A percentile compares a stretch with the other conserved stretches of the same genome.
Conservation (phyloP, 2,797 vertebrate genomes). For the Rhinogobio ventralis region DNA sequence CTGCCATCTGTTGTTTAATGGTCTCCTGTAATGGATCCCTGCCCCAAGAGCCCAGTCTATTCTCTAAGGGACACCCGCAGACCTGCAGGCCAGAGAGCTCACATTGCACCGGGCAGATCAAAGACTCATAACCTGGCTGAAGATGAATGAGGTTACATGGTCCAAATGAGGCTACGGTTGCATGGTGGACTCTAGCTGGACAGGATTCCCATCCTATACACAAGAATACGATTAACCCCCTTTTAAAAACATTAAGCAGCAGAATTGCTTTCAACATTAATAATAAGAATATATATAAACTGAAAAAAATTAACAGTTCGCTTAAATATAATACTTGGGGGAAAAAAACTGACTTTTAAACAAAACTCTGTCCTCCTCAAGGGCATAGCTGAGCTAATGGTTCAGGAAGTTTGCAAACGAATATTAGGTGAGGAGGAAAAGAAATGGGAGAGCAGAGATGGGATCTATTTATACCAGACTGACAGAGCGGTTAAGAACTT, state of each 20-base stretch:
- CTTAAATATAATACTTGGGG: neutral
- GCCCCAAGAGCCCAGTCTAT: constrained; percentile 34
- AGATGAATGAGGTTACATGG: constrained; percentile 32
- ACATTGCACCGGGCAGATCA: constrained; percentile 25
- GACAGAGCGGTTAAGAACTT: constrained; percentile 54
- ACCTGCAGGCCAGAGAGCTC: constrained; percentile 20
- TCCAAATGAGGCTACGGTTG: constrained; percentile 32
- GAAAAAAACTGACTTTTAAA: neutral
- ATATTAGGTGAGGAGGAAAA: constrained; percentile 10
- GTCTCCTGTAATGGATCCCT: constrained; percentile 49
- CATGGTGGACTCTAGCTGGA: neutral
- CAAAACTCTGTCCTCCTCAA: neutral
- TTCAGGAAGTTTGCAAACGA: constrained; percentile 23
- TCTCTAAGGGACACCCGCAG: constrained; percentile 28
- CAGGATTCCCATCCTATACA: neutral
- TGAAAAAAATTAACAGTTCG: neutral
- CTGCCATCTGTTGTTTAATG: constrained; percentile 67
- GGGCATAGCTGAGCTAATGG: constrained; percentile 21
- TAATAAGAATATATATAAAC: neutral
- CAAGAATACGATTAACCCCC: neutral
- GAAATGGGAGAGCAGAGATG: constrained; percentile 38
- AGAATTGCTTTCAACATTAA: neutral
- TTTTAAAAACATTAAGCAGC: neutral
- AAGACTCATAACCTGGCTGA: constrained; percentile 29
- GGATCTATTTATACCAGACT: constrained; percentile 53